Conservation (phyloP, 2,797 vertebrate genomes). For the Hirundo rustica region DNA sequence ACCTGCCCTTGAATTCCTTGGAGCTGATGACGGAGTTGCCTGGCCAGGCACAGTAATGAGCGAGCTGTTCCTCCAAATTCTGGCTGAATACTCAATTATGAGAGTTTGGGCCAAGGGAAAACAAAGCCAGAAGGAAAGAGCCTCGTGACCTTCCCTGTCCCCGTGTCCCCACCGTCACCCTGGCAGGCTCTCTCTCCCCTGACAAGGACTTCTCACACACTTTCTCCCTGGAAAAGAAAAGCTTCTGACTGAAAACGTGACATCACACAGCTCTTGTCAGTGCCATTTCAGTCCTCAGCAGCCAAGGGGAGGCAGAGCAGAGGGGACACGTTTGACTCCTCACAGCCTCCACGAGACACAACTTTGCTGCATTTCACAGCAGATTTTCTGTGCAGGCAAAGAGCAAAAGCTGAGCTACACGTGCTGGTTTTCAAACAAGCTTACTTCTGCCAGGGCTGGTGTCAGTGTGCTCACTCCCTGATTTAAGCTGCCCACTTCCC, state of each 20-base stretch:
- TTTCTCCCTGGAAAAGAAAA: background rate
- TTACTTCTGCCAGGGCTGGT: background rate
- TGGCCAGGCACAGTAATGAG: background rate
- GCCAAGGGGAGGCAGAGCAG: background rate
- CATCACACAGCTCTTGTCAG: background rate
- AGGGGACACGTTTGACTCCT: background rate
- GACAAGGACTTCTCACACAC: background rate
- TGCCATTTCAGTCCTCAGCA: background rate
- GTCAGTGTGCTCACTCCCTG: background rate
- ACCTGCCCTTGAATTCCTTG: background rate
- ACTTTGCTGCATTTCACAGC: slow-evolving; percentile 12
- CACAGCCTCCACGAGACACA: background rate
- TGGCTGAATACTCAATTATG: background rate
- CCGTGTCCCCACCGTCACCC: background rate
- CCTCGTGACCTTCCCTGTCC: background rate
- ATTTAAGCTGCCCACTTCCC: slow-evolving; percentile 41
- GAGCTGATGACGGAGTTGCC: background rate
- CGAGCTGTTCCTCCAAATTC: background rate
- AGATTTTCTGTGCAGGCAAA: background rate
- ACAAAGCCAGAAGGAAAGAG: background rate
- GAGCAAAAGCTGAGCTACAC: background rate
- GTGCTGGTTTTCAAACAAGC: background rate
- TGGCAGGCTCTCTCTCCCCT: background rate
- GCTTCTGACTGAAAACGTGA: accelerated
- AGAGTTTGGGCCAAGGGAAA: background rate